phyloP scores from a whole-genome alignment of 53 echinoderm and acorn worm genomes.

The Luidia sarsii region DNA sequence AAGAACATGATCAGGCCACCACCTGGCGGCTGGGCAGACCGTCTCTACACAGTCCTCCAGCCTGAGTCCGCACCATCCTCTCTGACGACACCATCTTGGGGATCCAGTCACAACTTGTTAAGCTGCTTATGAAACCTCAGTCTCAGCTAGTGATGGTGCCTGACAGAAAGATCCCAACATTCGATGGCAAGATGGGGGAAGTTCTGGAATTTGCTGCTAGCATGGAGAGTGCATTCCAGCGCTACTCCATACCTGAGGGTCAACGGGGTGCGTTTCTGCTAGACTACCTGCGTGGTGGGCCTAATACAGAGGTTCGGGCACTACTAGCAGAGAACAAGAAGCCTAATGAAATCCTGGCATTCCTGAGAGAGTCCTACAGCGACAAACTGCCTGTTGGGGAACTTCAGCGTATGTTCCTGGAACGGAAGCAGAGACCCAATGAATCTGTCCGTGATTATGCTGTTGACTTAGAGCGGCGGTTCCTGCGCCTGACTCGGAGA shows the following conservation, averaged over 20 bases:
- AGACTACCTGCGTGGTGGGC: conserved; percentile 15
- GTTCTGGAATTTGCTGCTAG: conserved; percentile 3
- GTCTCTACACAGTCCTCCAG: neutral
- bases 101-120: neutral
- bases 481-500: conserved; percentile 4
- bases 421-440: conserved; percentile 12
- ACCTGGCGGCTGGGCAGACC: conserved; percentile 5
- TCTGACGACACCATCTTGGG: neutral
- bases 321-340: neutral
- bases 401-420: conserved; percentile 24
- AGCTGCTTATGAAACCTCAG: neutral
- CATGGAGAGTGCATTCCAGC: conserved; percentile 11
- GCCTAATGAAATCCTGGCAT: neutral
- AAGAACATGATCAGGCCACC: neutral
- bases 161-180: conserved; percentile 10
- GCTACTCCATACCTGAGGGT: conserved; percentile 2
- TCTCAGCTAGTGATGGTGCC: conserved; percentile 24
- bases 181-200: conserved; percentile 13
- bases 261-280: conserved; percentile 7
- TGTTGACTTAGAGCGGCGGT: conserved; percentile 28
- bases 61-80: neutral
- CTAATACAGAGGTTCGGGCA: conserved; percentile 1
- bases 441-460: conserved; percentile 45
- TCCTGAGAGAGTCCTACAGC: conserved; percentile 15
- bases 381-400: conserved; percentile 5